These are phyloP conservation scores for Sebastes elongatus DNA, from an alignment of 2,797 vertebrate species.

Conservation along the genomic window DNA sequence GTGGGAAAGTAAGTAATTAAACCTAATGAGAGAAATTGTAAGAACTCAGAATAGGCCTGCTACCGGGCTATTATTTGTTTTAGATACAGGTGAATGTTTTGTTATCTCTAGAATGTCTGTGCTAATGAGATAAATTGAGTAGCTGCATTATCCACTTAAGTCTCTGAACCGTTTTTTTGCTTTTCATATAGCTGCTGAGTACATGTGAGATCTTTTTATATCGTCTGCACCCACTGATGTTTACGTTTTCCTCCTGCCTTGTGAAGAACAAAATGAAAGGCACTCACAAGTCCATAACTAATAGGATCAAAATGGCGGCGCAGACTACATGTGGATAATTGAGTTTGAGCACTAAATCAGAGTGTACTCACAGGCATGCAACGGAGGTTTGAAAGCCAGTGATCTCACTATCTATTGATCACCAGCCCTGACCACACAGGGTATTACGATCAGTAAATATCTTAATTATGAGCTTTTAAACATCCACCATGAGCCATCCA, in stretches of 20 bases:
- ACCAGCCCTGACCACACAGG: neutral
- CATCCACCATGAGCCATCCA: neutral
- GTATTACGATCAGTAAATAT: constrained; percentile 1
- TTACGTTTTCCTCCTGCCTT: constrained; percentile 20
- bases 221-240: neutral
- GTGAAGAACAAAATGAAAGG: constrained; percentile 60
- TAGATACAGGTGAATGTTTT: constrained; percentile 46
- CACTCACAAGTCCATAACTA: constrained; percentile 67
- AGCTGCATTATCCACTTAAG: constrained; percentile 32
- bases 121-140: constrained; percentile 56
- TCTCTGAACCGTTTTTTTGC: constrained; percentile 20
- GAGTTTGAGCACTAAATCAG: constrained; percentile 57
- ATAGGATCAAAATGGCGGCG: constrained; percentile 66
- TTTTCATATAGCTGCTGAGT: neutral
- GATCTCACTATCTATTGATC: constrained; percentile 36
- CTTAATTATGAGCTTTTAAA: constrained; percentile 22
- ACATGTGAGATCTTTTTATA: constrained; percentile 1
- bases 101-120: constrained; percentile 27
- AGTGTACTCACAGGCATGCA: constrained; percentile 24
- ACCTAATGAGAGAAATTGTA: constrained; percentile 44
- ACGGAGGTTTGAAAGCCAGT: neutral
- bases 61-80: constrained; percentile 35
- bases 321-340: constrained; percentile 64
- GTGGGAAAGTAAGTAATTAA: constrained; percentile 62
- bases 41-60: constrained; percentile 26